These are phyloP conservation scores for Callosobruchus maculatus DNA, from an alignment of 2,888 invertebrate genomes.

Conservation along the genomic window DNA sequence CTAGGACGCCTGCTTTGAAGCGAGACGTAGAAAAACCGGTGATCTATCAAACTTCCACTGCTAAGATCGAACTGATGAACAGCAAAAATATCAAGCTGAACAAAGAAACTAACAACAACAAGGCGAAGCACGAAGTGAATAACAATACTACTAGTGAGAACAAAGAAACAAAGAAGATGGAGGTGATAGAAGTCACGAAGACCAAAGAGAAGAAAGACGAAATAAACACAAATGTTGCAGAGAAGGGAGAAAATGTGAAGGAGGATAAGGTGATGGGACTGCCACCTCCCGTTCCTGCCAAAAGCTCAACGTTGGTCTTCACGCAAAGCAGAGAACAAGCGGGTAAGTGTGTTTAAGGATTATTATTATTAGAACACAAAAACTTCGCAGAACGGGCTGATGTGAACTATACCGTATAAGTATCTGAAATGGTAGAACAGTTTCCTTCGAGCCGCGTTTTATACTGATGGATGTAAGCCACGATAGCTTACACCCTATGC, in stretches of 20 bases:
- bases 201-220: slow-evolving; percentile 20
- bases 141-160: slow-evolving; percentile 18
- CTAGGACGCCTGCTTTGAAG: slow-evolving; percentile 61
- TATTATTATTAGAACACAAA: not conserved
- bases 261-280: slow-evolving; percentile 16
- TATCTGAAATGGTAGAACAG: too few relatives aligned
- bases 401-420: too few relatives aligned
- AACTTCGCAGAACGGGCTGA: too few relatives aligned
- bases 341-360: not conserved
- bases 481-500: too few relatives aligned
- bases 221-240: slow-evolving; percentile 22
- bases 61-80: slow-evolving; percentile 44
- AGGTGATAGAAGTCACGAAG: slow-evolving; percentile 22
- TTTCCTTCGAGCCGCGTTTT: too few relatives aligned
- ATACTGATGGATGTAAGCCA: too few relatives aligned
- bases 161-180: slow-evolving; percentile 8
- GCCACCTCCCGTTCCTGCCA: slow-evolving; percentile 19
- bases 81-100: slow-evolving; percentile 38
- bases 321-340: slow-evolving; percentile 69
- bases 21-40: slow-evolving; percentile 66
- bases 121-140: slow-evolving; percentile 17
- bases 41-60: slow-evolving; percentile 52
- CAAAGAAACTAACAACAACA: slow-evolving; percentile 24
- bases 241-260: slow-evolving; percentile 10
- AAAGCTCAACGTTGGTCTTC: slow-evolving; percentile 23